These are phyloP conservation scores for Trichonephila clavata DNA, from an alignment of 1,140 invertebrate genomes.

Conservation along the genomic window DNA sequence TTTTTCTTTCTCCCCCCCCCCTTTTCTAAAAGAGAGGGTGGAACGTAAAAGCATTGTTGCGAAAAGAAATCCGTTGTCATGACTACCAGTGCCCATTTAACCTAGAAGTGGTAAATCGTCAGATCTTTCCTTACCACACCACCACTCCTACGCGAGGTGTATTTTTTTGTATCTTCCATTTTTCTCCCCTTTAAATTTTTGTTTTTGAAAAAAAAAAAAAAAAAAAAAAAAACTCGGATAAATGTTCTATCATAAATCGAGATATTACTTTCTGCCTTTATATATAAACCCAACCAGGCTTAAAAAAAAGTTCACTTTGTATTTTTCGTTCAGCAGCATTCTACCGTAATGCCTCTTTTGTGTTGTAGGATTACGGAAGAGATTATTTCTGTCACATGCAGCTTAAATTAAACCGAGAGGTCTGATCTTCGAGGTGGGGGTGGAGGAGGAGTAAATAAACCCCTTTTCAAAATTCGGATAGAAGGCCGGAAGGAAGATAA, in stretches of 20 bases:
- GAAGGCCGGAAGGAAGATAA: background rate
- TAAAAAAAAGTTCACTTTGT: background rate
- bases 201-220: background rate
- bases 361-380: background rate
- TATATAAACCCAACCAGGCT: too few relatives aligned
- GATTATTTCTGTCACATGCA: conserved; percentile 38
- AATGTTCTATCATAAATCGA: conserved; percentile 33
- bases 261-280: conserved; percentile 22
- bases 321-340: conserved; percentile 12
- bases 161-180: background rate
- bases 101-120: conserved; percentile 56
- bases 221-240: background rate
- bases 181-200: background rate
- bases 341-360: background rate
- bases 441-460: background rate
- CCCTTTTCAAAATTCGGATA: background rate
- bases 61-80: conserved; percentile 67
- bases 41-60: conserved; percentile 40
- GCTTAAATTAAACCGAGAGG: conserved; percentile 51
- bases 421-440: background rate
- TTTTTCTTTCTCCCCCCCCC: too few relatives aligned
- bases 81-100: conserved; percentile 46
- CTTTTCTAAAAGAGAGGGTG: background rate
- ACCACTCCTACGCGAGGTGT: background rate
- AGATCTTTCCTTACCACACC: background rate